Conservation (phyloP, 2,113 vertebrate genomes). For the Burhinus oedicnemus region DNA sequence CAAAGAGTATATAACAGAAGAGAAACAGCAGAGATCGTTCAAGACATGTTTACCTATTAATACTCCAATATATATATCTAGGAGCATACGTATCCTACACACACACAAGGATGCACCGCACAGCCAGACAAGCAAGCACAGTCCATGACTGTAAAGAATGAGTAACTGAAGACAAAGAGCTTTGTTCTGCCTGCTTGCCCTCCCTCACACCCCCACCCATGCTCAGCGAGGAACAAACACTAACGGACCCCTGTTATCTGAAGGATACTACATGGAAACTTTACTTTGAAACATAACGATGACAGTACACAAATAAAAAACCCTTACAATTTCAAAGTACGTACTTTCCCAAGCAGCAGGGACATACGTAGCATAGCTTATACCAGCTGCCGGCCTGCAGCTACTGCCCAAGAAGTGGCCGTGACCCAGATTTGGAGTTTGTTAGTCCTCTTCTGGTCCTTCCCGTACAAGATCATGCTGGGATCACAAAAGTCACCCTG, state of each 20-base stretch:
- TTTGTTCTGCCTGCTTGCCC: not conserved
- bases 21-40: not conserved
- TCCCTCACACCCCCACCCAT: not conserved
- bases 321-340: not conserved
- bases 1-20: not conserved
- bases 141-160: not conserved
- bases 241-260: not conserved
- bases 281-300: not conserved
- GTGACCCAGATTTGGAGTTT: not conserved
- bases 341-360: not conserved
- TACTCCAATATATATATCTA: not conserved
- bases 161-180: not conserved
- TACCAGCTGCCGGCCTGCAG: not conserved
- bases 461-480: not conserved
- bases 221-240: not conserved
- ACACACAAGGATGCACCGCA: too few relatives aligned
- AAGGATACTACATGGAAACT: not conserved
- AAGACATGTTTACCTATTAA: not conserved
- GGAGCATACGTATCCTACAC: not conserved
- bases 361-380: accelerated
- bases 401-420: not conserved
- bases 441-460: not conserved
- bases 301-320: not conserved
- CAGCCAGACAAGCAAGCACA: not conserved
- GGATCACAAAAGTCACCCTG: not conserved